A percentile compares a stretch with the other conserved stretches of the same genome.
Evolutionary conservation across 2,113 vertebrate species (phyloP).

Genomic region (Cyanoramphus novaezelandiae): DNA sequence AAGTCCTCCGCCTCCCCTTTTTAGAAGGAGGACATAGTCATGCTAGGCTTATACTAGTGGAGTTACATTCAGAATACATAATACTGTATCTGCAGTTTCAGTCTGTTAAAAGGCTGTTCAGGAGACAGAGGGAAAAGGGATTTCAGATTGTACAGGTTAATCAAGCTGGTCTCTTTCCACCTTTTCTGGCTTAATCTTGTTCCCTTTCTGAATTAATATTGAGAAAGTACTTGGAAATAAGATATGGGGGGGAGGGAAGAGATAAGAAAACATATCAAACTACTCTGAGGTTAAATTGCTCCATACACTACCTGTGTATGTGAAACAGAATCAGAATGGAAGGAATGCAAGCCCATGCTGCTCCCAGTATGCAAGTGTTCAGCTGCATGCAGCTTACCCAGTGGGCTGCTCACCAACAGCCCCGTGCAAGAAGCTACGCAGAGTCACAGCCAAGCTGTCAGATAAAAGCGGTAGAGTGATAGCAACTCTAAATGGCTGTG

Average conservation of each 20-base stretch:
- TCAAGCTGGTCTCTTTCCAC: neutral
- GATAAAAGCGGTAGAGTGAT: neutral
- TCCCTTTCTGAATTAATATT: neutral
- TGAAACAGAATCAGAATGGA: neutral
- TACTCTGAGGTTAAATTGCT: neutral
- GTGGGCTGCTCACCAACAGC: neutral
- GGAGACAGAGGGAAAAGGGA: neutral
- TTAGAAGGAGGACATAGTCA: neutral
- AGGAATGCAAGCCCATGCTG: neutral
- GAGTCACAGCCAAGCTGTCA: neutral
- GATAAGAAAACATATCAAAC: neutral
- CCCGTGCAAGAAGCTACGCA: neutral
- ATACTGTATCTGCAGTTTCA: neutral
- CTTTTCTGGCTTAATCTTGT: neutral
- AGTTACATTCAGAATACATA: neutral
- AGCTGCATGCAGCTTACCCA: neutral
- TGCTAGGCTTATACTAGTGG: neutral
- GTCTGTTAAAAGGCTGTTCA: neutral
- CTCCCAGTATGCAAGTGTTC: neutral
- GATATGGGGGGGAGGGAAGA: accelerated
- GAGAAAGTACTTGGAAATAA: neutral
- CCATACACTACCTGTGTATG: neutral
- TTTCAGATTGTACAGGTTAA: neutral
- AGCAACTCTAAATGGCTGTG: neutral
- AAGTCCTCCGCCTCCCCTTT: neutral